Percentiles rank a stretch among this genome's conserved stretches.
phyloP scores from a whole-genome alignment of 2,797 vertebrate genomes.

The Urosaurus nigricauda region DNA sequence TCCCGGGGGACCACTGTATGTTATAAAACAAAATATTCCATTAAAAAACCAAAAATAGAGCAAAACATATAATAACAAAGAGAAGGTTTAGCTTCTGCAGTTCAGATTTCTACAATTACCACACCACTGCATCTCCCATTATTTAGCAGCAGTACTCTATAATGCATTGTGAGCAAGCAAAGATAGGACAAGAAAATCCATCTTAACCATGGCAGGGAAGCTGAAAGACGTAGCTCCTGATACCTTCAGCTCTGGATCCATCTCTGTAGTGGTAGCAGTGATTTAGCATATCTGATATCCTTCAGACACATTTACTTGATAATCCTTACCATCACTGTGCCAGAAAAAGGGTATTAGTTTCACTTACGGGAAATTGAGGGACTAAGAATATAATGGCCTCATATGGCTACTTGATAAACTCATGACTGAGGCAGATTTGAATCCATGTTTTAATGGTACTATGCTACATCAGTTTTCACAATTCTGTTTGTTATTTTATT shows the following conservation, averaged over 20 bases:
- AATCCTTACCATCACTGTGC: background rate
- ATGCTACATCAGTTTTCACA: background rate
- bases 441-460: background rate
- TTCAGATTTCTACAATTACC: background rate
- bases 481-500: background rate
- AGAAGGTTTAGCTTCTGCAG: no score
- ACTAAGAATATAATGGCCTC: background rate
- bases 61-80: background rate
- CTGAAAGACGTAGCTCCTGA: no score
- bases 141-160: no score
- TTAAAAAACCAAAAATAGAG: no score
- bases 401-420: background rate
- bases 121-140: no score
- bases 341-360: background rate
- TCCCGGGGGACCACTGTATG: no score
- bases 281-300: background rate
- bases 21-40: no score
- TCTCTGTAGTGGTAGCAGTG: background rate
- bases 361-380: background rate
- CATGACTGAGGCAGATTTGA: background rate
- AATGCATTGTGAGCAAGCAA: no score
- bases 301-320: background rate
- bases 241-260: background rate
- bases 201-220: no score
- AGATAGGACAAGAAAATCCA: no score